A percentile compares a stretch with the other conserved stretches of the same genome.
Evolutionary conservation across 1,140 invertebrate species (phyloP).

Genomic region (Armadillidium nasatum): DNA sequence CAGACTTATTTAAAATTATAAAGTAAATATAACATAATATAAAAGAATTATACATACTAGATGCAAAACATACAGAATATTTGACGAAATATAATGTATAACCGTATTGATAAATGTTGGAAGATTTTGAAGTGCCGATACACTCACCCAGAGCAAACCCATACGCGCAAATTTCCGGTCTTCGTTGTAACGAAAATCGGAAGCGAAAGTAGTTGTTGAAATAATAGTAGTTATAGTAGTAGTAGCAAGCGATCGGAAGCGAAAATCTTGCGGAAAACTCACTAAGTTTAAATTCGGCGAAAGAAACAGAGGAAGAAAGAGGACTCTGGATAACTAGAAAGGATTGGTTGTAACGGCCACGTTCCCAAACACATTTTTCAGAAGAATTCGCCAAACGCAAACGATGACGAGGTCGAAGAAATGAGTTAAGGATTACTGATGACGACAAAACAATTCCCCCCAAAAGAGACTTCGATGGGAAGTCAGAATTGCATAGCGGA

Average conservation of each 20-base stretch:
- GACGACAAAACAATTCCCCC: background rate
- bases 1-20: no score
- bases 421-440: background rate
- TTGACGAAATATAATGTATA: no score
- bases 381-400: background rate
- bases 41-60: no score
- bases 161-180: no score
- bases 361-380: background rate
- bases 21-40: no score
- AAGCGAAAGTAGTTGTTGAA: no score
- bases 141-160: no score
- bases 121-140: no score
- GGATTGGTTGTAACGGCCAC: background rate
- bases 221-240: background rate
- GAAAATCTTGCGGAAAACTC: background rate
- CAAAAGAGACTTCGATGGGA: background rate
- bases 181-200: no score
- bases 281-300: background rate
- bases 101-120: no score
- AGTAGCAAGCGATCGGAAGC: background rate
- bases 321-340: background rate
- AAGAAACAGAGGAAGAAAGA: background rate
- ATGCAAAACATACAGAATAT: no score
- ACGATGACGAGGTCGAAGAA: background rate
- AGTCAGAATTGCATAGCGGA: constrained; percentile 1